Conservation (phyloP, 2,797 vertebrate genomes). For the Ispidina picta region DNA sequence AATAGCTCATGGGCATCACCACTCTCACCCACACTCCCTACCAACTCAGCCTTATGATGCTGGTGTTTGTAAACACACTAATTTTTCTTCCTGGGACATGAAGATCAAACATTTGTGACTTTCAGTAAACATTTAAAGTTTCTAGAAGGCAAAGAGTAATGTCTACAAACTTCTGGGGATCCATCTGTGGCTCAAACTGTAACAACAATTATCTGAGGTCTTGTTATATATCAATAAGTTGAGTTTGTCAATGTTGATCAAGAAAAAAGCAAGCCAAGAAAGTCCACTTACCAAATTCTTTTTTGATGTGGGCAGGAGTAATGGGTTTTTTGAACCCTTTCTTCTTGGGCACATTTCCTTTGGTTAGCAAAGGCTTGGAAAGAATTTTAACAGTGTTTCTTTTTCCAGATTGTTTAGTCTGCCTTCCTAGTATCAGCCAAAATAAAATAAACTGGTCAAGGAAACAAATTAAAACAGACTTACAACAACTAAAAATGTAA, state of each 20-base stretch:
- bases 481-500: background rate
- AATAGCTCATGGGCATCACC: background rate
- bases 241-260: background rate
- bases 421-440: slow-evolving; percentile 65
- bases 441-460: slow-evolving; percentile 28
- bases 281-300: slow-evolving; percentile 78
- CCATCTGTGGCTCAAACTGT: background rate
- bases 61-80: background rate
- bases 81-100: background rate
- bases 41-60: background rate
- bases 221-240: background rate
- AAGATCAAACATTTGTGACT: background rate
- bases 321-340: slow-evolving; percentile 73
- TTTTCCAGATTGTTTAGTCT: slow-evolving; percentile 56
- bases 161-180: background rate
- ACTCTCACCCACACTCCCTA: background rate
- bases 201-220: background rate
- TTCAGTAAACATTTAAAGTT: background rate
- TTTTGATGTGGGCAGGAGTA: slow-evolving; percentile 30
- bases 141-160: background rate
- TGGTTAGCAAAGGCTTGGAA: slow-evolving; percentile 69
- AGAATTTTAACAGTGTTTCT: slow-evolving; percentile 35
- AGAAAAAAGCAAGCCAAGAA: background rate
- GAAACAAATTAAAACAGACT: background rate
- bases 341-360: slow-evolving; percentile 71